Evolutionary conservation across 2,113 vertebrate genomes (phyloP).

Genomic region (Prunella himalayana): DNA sequence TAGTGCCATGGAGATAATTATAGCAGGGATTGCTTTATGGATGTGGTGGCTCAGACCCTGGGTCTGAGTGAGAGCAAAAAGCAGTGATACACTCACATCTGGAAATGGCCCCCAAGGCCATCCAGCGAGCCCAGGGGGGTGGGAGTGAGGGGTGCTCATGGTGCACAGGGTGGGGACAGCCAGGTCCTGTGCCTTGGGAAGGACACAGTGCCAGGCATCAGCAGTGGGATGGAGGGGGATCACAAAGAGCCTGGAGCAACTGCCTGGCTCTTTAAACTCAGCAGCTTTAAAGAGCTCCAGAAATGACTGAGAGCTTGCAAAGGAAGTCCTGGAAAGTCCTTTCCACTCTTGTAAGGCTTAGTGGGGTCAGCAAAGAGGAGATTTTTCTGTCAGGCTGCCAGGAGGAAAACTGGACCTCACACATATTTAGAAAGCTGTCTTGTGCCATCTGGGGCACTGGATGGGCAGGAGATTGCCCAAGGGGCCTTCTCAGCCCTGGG

Average conservation of each 20-base stretch:
- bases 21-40: slow-evolving; percentile 42
- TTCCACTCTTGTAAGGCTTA: not conserved
- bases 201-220: not conserved
- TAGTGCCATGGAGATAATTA: slow-evolving; percentile 57
- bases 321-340: not conserved
- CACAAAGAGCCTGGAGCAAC: not conserved
- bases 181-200: not conserved
- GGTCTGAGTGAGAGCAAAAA: not conserved
- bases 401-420: not conserved
- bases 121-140: rapidly evolving
- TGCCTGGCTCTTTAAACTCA: not conserved
- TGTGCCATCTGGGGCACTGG: not conserved
- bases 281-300: not conserved
- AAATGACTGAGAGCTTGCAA: not conserved
- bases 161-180: not conserved
- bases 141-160: not conserved
- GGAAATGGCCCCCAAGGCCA: not conserved
- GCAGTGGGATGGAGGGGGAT: not conserved
- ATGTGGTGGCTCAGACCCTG: slow-evolving; percentile 60
- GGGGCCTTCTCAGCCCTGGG: rapidly evolving
- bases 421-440: not conserved
- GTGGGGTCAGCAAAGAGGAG: not conserved
- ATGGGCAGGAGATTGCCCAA: not conserved
- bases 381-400: not conserved
- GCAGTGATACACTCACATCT: not conserved